Base-by-base conservation (phyloP, 2,797 vertebrate species). In the Anas flavirostris region DNA sequence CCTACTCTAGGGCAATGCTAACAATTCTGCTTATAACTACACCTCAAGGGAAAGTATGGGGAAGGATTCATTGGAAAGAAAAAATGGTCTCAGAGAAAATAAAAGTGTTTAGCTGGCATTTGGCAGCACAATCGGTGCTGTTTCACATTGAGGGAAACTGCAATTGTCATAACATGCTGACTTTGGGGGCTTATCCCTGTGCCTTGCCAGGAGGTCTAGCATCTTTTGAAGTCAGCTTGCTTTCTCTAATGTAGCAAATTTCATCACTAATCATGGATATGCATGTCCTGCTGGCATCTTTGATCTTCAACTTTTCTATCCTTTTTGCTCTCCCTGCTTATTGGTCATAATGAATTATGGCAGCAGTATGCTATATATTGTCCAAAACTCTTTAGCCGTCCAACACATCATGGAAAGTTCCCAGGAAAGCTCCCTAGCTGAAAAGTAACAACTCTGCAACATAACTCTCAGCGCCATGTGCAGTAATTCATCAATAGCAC, bases 401-500 rank as follows among this genome's bases (percentile, higher is more conserved):
- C 92, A 81, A 88, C 81, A 81, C 76, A 76, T 94, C 75, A 70
- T 75, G 92, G 92, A 96, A 96, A 93, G 62, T 96, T 96, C 96
- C 93, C 72, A 87, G 94, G 94, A 95, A 97, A 96, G 69, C 90
- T 96, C 95, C 93, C 96, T 77, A 90, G 95, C 69, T 86, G 95
- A 84, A 95, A 96, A 97, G 95, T 91, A 96, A 94, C 96, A 95
- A 96, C 94, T 94, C 92, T 92, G 94, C 96, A 97, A 90, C 82
- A 82, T 81, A 97, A 95, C 79, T 95, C 96, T 92, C 90, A 73
- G 86, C 26, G 9, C 96, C 96, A 96, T 94, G 91, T 96, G 97
- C 93, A 96, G 96, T 46, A 91, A 97, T 97, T 97, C 96, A 97
- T 97, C 96, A 97, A 60, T 55, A 94, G 77, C 96, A 95, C 94